Base-by-base conservation (phyloP, 2,888 invertebrate genomes). In the Carcina quercana region DNA sequence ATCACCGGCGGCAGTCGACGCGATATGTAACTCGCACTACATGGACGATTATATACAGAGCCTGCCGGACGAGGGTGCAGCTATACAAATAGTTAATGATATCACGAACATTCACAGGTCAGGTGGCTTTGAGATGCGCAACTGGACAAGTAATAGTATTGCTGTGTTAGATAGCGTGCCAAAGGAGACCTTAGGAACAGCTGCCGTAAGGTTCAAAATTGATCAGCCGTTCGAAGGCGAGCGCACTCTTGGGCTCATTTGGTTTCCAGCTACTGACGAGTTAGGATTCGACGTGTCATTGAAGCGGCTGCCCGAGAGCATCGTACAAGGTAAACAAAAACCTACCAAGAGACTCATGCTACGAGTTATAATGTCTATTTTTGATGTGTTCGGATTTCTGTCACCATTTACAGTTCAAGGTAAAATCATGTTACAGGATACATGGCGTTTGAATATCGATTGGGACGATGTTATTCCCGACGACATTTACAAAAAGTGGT, bases 61-160 rank as follows among this genome's bases (percentile, higher is more conserved):
- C 20, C n/a, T 37, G 6, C 32, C 25, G 8, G 34, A 36, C 24
- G 37, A 38, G n/a, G 19, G 19, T 1, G 27, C 34, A 2, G 39
- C 37, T 0, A 33, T 34, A 0, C 2, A 35, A 4, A 32, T 39
- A 31, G 25, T 34, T 3, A 26, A 10, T n/a, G 10, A 35, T 13
- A 12, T 41, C 2, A 27, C 28, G 1, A 2, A 35, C 1, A 40
- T 39, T 14, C 40, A 45, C 15, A 28, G 25, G 15, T 10, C 14
- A 12, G 41, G 43, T n/a, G 40, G 38, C 1, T 40, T 43, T 20
- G 34, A 43, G 15, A 38, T 43, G 4, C 19, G 47, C 1, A 48
- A 45, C 19, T 52, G 51, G 53, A 35, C 42, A 1, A 43, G 44
- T 15, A 55, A 55, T 19, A 35, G 38, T 10, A 8, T 15, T 5